phyloP scores from a whole-genome alignment of 2,113 vertebrate species.

The Caranx ignobilis region DNA sequence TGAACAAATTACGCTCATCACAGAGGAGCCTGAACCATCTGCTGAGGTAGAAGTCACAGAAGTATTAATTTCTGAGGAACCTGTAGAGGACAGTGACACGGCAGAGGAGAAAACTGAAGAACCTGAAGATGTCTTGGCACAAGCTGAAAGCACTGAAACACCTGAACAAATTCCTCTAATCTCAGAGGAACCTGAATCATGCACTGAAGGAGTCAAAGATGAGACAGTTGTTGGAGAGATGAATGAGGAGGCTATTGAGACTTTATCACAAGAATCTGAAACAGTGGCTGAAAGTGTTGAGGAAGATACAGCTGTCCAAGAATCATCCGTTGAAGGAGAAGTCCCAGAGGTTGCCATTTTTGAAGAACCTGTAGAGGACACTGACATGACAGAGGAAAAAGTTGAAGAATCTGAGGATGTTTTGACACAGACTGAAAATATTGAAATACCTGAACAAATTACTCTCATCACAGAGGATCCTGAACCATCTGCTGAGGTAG shows the following conservation, averaged over 20 bases:
- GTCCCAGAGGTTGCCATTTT: too few relatives aligned
- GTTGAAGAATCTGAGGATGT: not conserved
- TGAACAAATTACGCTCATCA: not conserved
- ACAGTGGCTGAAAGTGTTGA: not conserved
- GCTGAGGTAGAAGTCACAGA: not conserved
- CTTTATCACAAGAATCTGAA: too few relatives aligned
- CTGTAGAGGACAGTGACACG: not conserved
- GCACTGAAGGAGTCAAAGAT: too few relatives aligned
- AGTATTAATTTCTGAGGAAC: not conserved
- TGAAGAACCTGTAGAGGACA: too few relatives aligned
- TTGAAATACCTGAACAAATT: not conserved
- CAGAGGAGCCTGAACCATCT: not conserved
- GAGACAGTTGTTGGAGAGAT: too few relatives aligned
- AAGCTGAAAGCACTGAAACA: not conserved
- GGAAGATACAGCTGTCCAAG: too few relatives aligned
- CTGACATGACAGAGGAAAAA: too few relatives aligned
- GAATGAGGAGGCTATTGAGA: too few relatives aligned
- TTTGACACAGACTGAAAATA: not conserved
- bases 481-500: too few relatives aligned
- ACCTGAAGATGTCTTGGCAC: too few relatives aligned
- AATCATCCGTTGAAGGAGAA: too few relatives aligned
- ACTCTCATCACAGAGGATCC: not conserved
- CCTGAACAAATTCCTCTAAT: not conserved
- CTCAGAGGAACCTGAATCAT: not conserved
- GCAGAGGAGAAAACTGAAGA: not conserved